Evolutionary conservation across 2,888 invertebrate species (phyloP).

Genomic region (Folsomia manolachei): DNA sequence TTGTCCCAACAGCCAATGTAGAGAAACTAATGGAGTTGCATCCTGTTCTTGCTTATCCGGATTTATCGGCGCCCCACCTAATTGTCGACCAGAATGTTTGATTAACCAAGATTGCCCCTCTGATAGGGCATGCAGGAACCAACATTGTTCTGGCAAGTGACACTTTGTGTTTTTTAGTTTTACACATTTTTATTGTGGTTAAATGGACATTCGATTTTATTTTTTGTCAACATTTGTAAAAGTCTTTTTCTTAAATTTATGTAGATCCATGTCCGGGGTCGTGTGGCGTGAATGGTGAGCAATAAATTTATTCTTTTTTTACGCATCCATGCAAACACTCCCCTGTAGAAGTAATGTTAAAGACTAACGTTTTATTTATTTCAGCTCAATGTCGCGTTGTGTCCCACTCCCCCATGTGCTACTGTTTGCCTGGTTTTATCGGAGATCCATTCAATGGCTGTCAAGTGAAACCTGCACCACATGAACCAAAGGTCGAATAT

Average conservation of each 20-base stretch:
- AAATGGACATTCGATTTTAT: too few species aligned
- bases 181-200: too few species aligned
- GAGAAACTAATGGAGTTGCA: slow-evolving; percentile 58
- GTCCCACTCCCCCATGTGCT: slow-evolving; percentile 76
- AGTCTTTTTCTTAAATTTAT: slow-evolving; percentile 41
- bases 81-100: slow-evolving; percentile 62
- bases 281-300: slow-evolving; percentile 77
- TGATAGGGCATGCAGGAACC: slow-evolving; percentile 75
- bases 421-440: slow-evolving; percentile 76
- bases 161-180: too few species aligned
- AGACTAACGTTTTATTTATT: too few species aligned
- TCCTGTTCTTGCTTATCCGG: slow-evolving; percentile 64
- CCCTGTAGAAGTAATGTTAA: too few species aligned
- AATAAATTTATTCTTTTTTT: too few species aligned
- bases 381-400: slow-evolving; percentile 79
- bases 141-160: too few species aligned
- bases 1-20: too few species aligned
- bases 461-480: slow-evolving; percentile 54
- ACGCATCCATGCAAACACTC: too few species aligned
- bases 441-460: slow-evolving; percentile 72
- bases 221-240: neutral
- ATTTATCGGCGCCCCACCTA: slow-evolving; percentile 51
- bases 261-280: slow-evolving; percentile 76
- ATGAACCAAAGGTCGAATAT: slow-evolving; percentile 40
- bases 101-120: slow-evolving; percentile 59